These are phyloP conservation scores for Gymnosoma rotundatum DNA, from an alignment of 2,888 invertebrate genomes.

Conservation along the genomic window DNA sequence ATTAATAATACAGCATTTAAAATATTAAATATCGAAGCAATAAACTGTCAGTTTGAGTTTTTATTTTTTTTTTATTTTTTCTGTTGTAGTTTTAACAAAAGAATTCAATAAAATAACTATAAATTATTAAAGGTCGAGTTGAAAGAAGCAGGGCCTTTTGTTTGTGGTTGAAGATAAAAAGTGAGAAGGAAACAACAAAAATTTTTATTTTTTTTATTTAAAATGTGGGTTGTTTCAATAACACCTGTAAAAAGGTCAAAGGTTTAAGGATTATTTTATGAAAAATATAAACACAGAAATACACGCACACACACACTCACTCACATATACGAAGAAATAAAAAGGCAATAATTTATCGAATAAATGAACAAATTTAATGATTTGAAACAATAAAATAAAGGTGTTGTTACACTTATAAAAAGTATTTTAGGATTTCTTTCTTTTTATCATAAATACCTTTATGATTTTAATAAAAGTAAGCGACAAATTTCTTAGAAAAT, in stretches of 20 bases:
- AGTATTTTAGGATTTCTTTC: constrained; percentile 32
- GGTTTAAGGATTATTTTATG: constrained; percentile 62
- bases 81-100: constrained; percentile 30
- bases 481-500: constrained; percentile 61
- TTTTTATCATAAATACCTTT: no score
- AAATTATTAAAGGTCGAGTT: constrained; percentile 61
- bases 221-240: constrained; percentile 41
- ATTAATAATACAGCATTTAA: constrained; percentile 58
- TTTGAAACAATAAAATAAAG: constrained; percentile 44
- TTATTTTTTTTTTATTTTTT: background rate
- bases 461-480: constrained; percentile 36
- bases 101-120: constrained; percentile 53
- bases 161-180: constrained; percentile 22
- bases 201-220: background rate
- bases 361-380: constrained; percentile 40
- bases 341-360: constrained; percentile 61
- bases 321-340: background rate
- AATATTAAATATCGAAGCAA: constrained; percentile 57
- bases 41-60: constrained; percentile 29
- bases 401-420: constrained; percentile 56
- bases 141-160: constrained; percentile 34
- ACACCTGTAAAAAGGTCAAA: constrained; percentile 68
- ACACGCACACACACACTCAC: background rate
- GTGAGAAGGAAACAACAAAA: background rate
- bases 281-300: background rate